Conservation (phyloP, 2,113 vertebrate genomes). For the Orycteropus afer region DNA sequence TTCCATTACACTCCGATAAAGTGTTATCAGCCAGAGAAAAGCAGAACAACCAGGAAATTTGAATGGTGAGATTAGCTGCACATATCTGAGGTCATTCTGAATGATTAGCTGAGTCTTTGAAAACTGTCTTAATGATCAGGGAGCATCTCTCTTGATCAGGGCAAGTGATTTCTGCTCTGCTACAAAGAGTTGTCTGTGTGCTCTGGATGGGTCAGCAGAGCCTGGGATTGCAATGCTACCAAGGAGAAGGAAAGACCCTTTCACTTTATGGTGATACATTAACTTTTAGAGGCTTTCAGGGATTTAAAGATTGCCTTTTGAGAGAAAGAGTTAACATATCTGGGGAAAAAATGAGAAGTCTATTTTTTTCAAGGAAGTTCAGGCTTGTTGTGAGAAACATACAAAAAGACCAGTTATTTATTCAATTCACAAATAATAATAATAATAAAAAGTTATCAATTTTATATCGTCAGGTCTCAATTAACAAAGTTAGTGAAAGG, state of each 20-base stretch:
- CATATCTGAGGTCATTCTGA: constrained; percentile 19
- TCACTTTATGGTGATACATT: not conserved
- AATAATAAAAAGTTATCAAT: not conserved
- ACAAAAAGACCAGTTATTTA: not conserved
- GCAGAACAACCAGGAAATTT: constrained; percentile 61
- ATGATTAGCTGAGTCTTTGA: constrained; percentile 2
- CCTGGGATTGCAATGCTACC: not conserved
- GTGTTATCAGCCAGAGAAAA: constrained; percentile 67
- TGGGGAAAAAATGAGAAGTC: not conserved
- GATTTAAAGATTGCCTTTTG: not conserved
- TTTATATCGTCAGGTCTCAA: not conserved
- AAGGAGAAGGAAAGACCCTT: not conserved
- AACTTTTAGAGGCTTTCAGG: not conserved
- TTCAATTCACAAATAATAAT: not conserved
- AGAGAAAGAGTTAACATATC: not conserved
- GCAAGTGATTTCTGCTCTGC: not conserved
- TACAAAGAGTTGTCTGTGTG: rapidly evolving
- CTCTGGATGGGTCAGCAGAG: not conserved
- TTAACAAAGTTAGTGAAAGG: not conserved
- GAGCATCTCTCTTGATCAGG: not conserved
- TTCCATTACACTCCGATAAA: constrained; percentile 62
- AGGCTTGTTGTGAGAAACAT: not conserved
- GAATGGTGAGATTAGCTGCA: constrained; percentile 43
- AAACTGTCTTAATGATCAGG: not conserved
- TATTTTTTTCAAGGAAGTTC: not conserved